A percentile compares a stretch with the other conserved stretches of the same genome.
Conservation (phyloP, 2,888 invertebrate species). For the Drosophila siamana region DNA sequence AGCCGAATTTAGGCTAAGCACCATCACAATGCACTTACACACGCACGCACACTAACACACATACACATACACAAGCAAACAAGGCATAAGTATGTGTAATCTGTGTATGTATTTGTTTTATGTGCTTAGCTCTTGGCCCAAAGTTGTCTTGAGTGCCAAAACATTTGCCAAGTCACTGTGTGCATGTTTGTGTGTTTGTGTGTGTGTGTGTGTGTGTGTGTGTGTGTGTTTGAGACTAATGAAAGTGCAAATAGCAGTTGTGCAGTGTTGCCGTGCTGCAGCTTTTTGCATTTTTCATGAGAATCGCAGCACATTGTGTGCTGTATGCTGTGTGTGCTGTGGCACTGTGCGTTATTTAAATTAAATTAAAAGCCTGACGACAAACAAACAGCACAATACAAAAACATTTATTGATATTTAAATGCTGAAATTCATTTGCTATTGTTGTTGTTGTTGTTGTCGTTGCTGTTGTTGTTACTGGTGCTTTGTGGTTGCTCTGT, state of each 20-base stretch:
- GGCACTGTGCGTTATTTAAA: constrained; percentile 64
- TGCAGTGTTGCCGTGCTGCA: constrained; percentile 29
- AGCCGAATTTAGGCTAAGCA: constrained; percentile 51
- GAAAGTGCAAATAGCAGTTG: constrained; percentile 68
- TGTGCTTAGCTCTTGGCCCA: constrained; percentile 56
- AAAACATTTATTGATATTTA: constrained; percentile 78
- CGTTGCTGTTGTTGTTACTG: constrained; percentile 34
- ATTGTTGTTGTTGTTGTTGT: constrained; percentile 24
- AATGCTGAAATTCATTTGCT: constrained; percentile 53
- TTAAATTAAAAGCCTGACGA: constrained; percentile 74
- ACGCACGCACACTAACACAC: constrained; percentile 13
- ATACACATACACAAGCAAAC: constrained; percentile 3
- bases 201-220: constrained; percentile 12
- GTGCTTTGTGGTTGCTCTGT: constrained; percentile 65
- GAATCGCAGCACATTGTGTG: constrained; percentile 1
- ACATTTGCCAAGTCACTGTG: constrained; percentile 58
- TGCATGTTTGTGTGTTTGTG: constrained; percentile 5
- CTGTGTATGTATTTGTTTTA: constrained; percentile 49
- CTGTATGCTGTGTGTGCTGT: neutral
- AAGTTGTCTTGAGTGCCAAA: constrained; percentile 68
- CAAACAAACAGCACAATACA: constrained; percentile 58
- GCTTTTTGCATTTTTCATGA: constrained; percentile 55
- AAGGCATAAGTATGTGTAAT: constrained; percentile 33
- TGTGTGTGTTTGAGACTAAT: constrained; percentile 44
- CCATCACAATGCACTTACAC: constrained; percentile 35